Percentiles rank a stretch among this genome's conserved stretches.
phyloP scores from a whole-genome alignment of 2,113 vertebrate genomes.

The Myotis brandtii region DNA sequence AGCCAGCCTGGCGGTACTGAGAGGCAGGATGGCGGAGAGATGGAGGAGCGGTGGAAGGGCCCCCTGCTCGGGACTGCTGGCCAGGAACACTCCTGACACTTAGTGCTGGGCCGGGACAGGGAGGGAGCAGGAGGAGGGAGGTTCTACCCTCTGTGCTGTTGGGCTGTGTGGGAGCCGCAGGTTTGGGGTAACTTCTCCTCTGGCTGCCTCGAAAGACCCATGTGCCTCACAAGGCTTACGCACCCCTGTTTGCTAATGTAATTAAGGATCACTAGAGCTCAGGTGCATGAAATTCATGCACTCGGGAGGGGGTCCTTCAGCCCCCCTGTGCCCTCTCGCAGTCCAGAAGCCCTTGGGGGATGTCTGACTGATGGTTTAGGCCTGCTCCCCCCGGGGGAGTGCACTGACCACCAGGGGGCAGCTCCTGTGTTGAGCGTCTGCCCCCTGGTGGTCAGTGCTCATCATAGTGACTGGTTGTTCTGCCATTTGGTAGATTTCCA shows the following conservation, averaged over 20 bases:
- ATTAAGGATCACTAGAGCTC: neutral
- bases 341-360: no score
- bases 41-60: neutral
- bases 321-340: no score
- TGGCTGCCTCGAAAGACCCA: neutral
- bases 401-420: no score
- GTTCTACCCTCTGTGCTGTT: accelerated
- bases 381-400: no score
- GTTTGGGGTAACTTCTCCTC: neutral
- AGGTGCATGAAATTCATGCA: no score
- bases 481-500: no score
- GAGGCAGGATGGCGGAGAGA: neutral
- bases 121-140: accelerated
- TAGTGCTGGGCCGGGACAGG: neutral
- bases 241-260: neutral
- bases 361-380: no score
- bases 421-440: no score
- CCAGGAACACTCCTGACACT: neutral
- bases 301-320: no score
- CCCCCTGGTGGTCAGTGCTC: no score
- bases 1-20: no score
- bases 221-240: neutral
- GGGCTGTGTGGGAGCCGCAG: neutral
- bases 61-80: neutral
- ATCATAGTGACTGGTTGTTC: no score